A percentile compares a stretch with the other conserved stretches of the same genome.
These are phyloP conservation scores for Paraescarpia echinospica DNA, from an alignment of 1,140 invertebrate genomes.

Conservation along the genomic window DNA sequence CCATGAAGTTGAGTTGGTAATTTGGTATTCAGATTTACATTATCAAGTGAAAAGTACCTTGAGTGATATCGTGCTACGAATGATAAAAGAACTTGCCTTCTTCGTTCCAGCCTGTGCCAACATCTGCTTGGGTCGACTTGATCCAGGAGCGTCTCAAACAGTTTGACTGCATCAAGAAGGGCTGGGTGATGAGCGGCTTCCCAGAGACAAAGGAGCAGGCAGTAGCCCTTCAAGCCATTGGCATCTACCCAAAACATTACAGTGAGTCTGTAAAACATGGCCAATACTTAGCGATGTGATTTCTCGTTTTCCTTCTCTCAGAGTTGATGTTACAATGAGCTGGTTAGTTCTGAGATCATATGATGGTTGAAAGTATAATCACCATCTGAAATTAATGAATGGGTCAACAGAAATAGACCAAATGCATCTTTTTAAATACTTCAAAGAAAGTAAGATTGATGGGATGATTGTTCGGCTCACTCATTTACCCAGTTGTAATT, in stretches of 20 bases:
- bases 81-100: background rate
- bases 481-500: too few species aligned
- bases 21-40: too few species aligned
- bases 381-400: too few species aligned
- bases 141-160: constrained; percentile 44
- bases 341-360: too few species aligned
- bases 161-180: constrained; percentile 55
- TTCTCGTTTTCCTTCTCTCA: too few species aligned
- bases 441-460: background rate
- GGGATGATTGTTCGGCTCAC: background rate
- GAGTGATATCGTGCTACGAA: background rate
- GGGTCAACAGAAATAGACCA: too few species aligned
- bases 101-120: background rate
- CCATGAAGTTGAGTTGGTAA: too few species aligned
- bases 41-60: background rate
- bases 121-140: constrained; percentile 43
- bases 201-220: constrained; percentile 55
- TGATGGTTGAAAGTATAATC: too few species aligned
- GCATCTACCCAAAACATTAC: constrained; percentile 56
- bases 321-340: too few species aligned
- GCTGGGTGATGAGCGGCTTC: constrained; percentile 57
- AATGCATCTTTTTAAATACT: too few species aligned
- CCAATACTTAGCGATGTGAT: too few species aligned
- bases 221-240: constrained; percentile 46
- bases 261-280: constrained; percentile 36